A percentile compares a stretch with the other conserved stretches of the same genome.
Conservation (phyloP, 2,113 vertebrate genomes). For the Spea multiplicata region DNA sequence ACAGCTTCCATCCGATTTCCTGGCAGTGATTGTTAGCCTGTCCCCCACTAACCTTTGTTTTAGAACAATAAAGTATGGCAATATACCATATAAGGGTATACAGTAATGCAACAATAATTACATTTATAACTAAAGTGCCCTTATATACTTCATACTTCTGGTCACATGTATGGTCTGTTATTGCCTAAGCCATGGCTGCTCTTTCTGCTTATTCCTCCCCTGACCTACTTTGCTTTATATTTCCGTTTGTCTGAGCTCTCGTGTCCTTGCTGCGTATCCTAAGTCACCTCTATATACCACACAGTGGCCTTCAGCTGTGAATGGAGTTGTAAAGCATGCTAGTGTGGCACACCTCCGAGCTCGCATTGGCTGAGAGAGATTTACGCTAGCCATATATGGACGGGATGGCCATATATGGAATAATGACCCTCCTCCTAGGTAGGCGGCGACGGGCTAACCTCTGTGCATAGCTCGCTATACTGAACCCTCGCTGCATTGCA, state of each 20-base stretch:
- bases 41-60: too few species aligned
- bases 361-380: not conserved
- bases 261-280: slow-evolving; percentile 6
- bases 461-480: slow-evolving; percentile 1
- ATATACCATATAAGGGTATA: too few species aligned
- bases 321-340: not conserved
- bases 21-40: too few species aligned
- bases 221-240: too few species aligned
- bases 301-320: not conserved
- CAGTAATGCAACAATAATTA: too few species aligned
- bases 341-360: not conserved
- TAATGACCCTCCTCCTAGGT: not conserved
- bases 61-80: too few species aligned
- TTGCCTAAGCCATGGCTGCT: too few species aligned
- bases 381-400: not conserved
- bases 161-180: too few species aligned
- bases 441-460: slow-evolving; percentile 23
- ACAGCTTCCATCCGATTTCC: too few species aligned
- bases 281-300: slow-evolving; percentile 21
- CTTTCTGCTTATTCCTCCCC: too few species aligned
- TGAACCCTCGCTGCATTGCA: not conserved
- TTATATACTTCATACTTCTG: too few species aligned
- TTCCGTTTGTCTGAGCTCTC: not conserved
- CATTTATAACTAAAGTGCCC: too few species aligned
- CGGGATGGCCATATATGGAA: slow-evolving; percentile 5